These are phyloP conservation scores for Cynopterus brachyotis DNA, from an alignment of 2,113 vertebrate species.

Conservation along the genomic window DNA sequence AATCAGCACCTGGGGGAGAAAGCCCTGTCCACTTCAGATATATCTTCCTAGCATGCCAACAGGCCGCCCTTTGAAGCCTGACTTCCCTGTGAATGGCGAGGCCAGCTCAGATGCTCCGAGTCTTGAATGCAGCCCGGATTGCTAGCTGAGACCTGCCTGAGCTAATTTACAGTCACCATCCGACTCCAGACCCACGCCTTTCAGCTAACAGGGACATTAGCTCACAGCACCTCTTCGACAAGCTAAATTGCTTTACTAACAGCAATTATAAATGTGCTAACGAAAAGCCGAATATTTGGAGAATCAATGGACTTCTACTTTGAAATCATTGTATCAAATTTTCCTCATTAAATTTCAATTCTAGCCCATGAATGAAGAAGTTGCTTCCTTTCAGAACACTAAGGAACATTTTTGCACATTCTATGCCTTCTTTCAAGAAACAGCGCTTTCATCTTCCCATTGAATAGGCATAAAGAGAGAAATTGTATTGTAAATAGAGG, in stretches of 20 bases:
- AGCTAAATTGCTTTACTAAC: conserved; percentile 51
- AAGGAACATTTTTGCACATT: not conserved
- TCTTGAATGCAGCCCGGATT: not conserved
- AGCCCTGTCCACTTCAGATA: not conserved
- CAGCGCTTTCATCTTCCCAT: conserved; percentile 3
- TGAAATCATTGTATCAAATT: not conserved
- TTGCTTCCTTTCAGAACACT: conserved; percentile 12
- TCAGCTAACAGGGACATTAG: not conserved
- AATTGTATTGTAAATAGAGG: not conserved
- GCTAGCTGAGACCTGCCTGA: not conserved
- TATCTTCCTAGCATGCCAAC: not conserved
- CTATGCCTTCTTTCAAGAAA: not conserved
- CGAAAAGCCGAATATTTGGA: conserved; percentile 1
- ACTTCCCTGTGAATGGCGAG: not conserved
- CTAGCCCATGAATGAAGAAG: not conserved
- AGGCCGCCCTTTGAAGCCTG: not conserved
- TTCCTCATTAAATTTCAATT: conserved; percentile 51
- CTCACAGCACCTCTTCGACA: not conserved
- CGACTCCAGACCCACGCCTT: not conserved
- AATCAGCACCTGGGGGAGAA: not conserved
- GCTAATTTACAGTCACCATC: not conserved
- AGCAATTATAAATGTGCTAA: conserved; percentile 51
- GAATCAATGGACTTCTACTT: not conserved
- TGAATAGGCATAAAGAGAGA: not conserved
- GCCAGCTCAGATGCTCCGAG: not conserved